Evolutionary conservation across 2,888 invertebrate genomes (phyloP), one percentile per base, ranked within the genome.

Genomic region (Cepaea hortensis): DNA sequence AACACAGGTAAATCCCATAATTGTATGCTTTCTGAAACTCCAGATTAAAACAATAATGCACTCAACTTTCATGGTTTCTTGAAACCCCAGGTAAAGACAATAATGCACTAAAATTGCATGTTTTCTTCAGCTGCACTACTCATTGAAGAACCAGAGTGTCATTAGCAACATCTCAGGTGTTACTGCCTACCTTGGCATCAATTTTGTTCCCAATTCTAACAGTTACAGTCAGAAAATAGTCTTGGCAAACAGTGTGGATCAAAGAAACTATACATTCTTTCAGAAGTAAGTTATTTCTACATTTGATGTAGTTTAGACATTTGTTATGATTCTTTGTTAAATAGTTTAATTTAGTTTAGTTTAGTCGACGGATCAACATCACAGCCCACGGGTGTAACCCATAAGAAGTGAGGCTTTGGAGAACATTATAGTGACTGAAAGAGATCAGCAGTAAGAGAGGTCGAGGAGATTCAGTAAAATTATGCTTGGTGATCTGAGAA

Each of bases 241-340:
- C 61, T 90, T 91, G 91, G 76, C 65, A 13, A 18, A 65, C 50
- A 87, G 88, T 15, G 70, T 77, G 18, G 91, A 92, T 80, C 92
- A 92, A 77, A 88, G 89, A 73, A 46, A 83, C 0, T 92, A 91
- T 82, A 92, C 93, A 4, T 90, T 92, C 73, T 73, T 81, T 7
- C 46, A 72, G 35, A 70, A 62, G 77, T 83, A 79, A 75, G 79
- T 70, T 9, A 35, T 79, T 79, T 62, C n/a, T 46, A 18, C 23
- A 15, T 62, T 35, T 79, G 23, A 62, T 79, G n/a, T 20, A 46
- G 13, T n/a, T 79, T 3, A 23, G 61, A 55, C n/a, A 61, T 13
- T 13, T 23, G 11, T 11, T 55, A 61, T 79, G 46, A 48, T 61
- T 35, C 35, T 6, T 70, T 70, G n/a, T 70, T 20, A 6, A 6